A percentile compares a stretch with the other conserved stretches of the same genome.
Evolutionary conservation across 1,140 invertebrate species (phyloP).

Genomic region (Eueides isabella): DNA sequence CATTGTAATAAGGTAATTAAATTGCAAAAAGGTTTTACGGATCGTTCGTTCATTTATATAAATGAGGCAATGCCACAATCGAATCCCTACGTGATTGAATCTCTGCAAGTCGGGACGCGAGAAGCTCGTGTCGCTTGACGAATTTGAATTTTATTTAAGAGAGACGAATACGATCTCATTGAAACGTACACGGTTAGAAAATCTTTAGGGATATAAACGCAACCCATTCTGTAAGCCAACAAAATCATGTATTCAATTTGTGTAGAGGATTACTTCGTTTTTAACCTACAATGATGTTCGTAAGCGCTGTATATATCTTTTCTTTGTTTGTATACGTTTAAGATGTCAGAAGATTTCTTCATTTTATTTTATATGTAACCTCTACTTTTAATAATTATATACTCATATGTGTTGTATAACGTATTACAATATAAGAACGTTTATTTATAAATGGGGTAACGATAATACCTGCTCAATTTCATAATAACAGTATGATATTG

Average conservation of each 20-base stretch:
- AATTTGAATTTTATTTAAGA: slow-evolving; percentile 73
- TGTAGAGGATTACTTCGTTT: slow-evolving; percentile 35
- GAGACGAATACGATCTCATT: slow-evolving; percentile 62
- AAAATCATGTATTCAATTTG: slow-evolving; percentile 72
- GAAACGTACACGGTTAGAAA: slow-evolving; percentile 62
- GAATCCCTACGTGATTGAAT: slow-evolving; percentile 71
- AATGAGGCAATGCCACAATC: slow-evolving; percentile 57
- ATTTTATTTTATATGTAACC: not conserved
- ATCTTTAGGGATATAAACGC: slow-evolving; percentile 56
- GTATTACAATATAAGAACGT: not conserved
- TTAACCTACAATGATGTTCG: slow-evolving; percentile 16
- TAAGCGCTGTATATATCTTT: slow-evolving; percentile 21
- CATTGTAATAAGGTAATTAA: slow-evolving; percentile 32
- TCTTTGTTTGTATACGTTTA: slow-evolving; percentile 12
- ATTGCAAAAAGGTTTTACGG: slow-evolving; percentile 29
- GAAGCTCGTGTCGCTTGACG: slow-evolving; percentile 48
- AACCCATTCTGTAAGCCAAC: slow-evolving; percentile 58
- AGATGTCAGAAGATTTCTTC: slow-evolving; percentile 11
- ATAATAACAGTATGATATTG: too few species aligned
- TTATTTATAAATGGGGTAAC: too few species aligned
- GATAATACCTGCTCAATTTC: too few species aligned
- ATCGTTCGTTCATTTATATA: slow-evolving; percentile 56
- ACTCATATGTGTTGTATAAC: not conserved
- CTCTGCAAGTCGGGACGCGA: slow-evolving; percentile 38
- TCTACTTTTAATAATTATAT: not conserved